Percentiles rank a stretch among this genome's conserved stretches.
phyloP scores from a whole-genome alignment of 2,888 invertebrate genomes.

The Chrysolina oricalcia region DNA sequence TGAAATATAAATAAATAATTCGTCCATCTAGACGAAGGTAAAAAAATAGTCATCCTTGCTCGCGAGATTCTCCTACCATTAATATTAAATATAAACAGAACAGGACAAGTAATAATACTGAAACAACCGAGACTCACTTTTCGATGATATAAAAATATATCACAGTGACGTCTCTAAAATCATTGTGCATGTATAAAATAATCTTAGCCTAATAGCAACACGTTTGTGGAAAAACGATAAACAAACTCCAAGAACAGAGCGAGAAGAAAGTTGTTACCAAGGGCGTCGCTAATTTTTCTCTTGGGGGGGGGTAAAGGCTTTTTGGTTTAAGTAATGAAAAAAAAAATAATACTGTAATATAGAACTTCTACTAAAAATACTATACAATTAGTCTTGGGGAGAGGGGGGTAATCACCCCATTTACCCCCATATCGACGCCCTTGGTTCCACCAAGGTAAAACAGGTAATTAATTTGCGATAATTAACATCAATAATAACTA shows the following conservation, averaged over 20 bases:
- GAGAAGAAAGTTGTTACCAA: not conserved
- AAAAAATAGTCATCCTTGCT: not conserved
- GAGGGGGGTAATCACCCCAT: too few relatives aligned
- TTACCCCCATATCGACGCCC: too few relatives aligned
- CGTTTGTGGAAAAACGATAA: not conserved
- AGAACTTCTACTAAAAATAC: too few relatives aligned
- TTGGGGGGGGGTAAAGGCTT: too few relatives aligned
- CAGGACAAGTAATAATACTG: conserved; percentile 27
- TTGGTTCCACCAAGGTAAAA: too few relatives aligned
- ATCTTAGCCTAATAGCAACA: not conserved
- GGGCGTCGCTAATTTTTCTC: too few relatives aligned
- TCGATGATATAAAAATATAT: conserved; percentile 18
- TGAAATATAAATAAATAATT: conserved; percentile 1
- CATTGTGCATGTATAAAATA: conserved; percentile 7
- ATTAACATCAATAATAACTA: too few relatives aligned
- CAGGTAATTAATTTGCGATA: too few relatives aligned
- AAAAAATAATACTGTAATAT: too few relatives aligned
- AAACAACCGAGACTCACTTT: conserved; percentile 19
- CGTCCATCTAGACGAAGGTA: not conserved
- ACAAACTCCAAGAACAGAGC: not conserved
- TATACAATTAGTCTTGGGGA: too few relatives aligned
- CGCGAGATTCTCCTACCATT: not conserved
- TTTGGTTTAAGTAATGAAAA: too few relatives aligned
- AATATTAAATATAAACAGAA: conserved; percentile 9
- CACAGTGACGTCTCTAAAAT: conserved; percentile 12